Evolutionary conservation across 2,113 vertebrate genomes (phyloP), one percentile per base, ranked within the genome.

Genomic region (Ictalurus punctatus): DNA sequence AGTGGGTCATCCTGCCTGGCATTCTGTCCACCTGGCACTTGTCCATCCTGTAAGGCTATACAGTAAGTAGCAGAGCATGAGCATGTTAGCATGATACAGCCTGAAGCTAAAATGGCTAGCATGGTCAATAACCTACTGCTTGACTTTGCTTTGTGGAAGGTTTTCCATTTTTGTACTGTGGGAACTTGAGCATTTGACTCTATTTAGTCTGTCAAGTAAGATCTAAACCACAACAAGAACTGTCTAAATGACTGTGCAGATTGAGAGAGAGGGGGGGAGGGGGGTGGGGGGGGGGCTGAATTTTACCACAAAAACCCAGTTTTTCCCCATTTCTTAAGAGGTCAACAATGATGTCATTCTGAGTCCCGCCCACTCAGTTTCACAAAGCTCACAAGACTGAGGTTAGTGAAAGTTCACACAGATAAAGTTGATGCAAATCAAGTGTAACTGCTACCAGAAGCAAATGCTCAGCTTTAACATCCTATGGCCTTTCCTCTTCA

Each of bases 11-110:
- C 27, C 92, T 92, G 6, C 79, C 23, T 40, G 90, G 6, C 13
- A 80, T 85, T 76, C 90, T 59, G 82, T 93, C 93, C 88, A 93
- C 90, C 0, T 89, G 87, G 84, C 92, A 90, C 58, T 52, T 86
- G 69, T 95, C 95, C 5, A 91, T 92, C 63, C 89, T 92, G 61
- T 91, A 93, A 63, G 89, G 90, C 96, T 96, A 48, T 48, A 48
- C 44, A 48, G 90, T 23, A 83, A 48, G 90, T 23, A 83, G 74
- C 74, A 89, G 34, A 85, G 30, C 59, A 87, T 59, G 37, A 87
- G 6, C 27, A 69, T 34, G 59, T 81, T 87, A 79, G 37, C 1
- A 79, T 67, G 63, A 69, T 14, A 48, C 14, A 69, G 21, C 12
- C 34, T 40, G 0, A 27, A n/a, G 40, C 23, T 48, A 67, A 67